Evolutionary conservation across 2,797 vertebrate genomes (phyloP), one percentile per base, ranked within the genome.

Genomic region (Malacoctenus gilli): DNA sequence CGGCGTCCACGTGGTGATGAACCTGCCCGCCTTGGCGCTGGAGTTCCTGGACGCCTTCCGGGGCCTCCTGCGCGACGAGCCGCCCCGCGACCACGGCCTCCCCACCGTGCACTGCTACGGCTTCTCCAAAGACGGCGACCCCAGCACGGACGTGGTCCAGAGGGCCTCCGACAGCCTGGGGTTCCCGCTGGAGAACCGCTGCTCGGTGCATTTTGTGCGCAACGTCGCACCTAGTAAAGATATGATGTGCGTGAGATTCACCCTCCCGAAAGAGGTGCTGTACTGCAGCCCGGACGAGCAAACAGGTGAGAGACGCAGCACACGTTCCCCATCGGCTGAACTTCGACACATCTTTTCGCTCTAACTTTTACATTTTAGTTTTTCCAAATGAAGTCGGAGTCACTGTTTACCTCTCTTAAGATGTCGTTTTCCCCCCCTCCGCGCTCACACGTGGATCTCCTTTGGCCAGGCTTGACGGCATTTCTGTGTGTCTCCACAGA

Each of bases 171-270:
- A 77, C 14, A 79, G 68, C 2, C 79, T 99, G 13, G 93, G 93
- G 6, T 61, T 87, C 42, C 87, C 91, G 5, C 58, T 99, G 60
- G 87, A 89, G 7, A 77, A 87, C 1, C 62, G 51, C 8, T 95
- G 92, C 64, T 92, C 94, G 0, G 83, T 95, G 3, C 91, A 95
- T 77, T 88, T 88, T 57, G 97, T 99, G 49, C 93, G 97, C 37
- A 96, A 98, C 0, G 97, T 99, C 28, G 93, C 97, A 0, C 97
- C 97, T 0, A 96, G 94, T 87, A 99, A 99, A 87, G 94, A 98
- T 60, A 99, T 99, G 97, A 85, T 98, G 87, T 97, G 97, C 69
- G 87, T 97, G 59, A 95, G 84, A 44, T 98, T 99, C 85, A 89
- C 70, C 51, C 2, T 99, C 34, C 95, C 95, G 7, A 89, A 79